Base-by-base conservation (phyloP, 2,797 vertebrate species). In the Geotria australis region DNA sequence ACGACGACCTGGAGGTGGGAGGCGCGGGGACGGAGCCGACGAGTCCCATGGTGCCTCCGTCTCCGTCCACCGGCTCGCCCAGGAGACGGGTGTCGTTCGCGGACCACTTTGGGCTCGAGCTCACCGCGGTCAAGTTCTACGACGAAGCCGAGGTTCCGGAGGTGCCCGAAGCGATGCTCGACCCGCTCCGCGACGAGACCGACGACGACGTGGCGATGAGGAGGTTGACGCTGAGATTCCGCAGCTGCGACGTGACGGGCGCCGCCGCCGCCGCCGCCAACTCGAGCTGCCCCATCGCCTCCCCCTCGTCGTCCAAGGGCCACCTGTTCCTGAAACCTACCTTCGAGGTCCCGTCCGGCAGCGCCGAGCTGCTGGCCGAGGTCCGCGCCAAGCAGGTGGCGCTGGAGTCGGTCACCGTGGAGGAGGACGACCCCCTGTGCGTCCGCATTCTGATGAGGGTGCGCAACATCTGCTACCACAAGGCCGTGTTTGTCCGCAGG, bases 381-480 rank as follows among this genome's bases (percentile, higher is more conserved):
- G n/a, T 55, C n/a, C 9, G 12, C 15, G 24, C 51, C 9, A 55
- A n/a, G 3, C n/a, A 55, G 9, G 51, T 55, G 51, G 51, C n/a
- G 51, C 9, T 55, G 51, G 51, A 55, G 51, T 7, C 51, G 1
- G 12, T 55, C n/a, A 9, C n/a, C n/a, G 12, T 15, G 9, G 51
- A 55, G 9, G 12, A n/a, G 7, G 51, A 55, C 9, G 51, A 55
- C 51, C 9, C 9, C 1, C 51, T 55, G 7, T n/a, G 12, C 7
- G 51, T 15, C 24, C 7, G 51, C 7, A 15, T n/a, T 15, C 24
- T 68, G 61, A 60, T 96, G 66, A 71, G 85, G 61, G 91, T 96
- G 62, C 74, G 80, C 61, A 95, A 99, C 66, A 61, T 99, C 60
- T 77, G 81, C 67, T 96, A 78, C 70, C 67, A 72, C 63, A 99